Evolutionary conservation across 1,140 invertebrate species (phyloP).

Genomic region (Drosophila guanche): DNA sequence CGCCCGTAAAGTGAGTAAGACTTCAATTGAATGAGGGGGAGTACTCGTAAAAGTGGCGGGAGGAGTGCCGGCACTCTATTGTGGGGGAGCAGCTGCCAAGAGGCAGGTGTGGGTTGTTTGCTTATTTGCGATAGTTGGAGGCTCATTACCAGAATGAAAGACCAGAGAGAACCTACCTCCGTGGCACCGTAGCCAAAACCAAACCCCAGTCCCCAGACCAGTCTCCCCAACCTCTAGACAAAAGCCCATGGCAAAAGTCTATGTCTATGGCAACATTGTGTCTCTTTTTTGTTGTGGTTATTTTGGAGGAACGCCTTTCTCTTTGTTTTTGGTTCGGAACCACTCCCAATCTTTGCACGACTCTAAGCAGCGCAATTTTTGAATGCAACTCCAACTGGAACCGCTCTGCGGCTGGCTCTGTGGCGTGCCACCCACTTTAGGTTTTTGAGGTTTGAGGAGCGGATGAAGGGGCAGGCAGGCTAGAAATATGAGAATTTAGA

Average conservation of each 20-base stretch:
- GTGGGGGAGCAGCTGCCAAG: constrained; percentile 14
- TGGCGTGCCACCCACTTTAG: constrained; percentile 56
- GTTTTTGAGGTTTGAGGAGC: no score
- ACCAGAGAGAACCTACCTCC: constrained; percentile 16
- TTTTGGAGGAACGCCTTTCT: constrained; percentile 66
- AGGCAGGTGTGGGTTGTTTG: constrained; percentile 51
- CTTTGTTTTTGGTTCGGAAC: constrained; percentile 60
- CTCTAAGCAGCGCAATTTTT: constrained; percentile 58
- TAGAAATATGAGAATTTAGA: constrained; percentile 67
- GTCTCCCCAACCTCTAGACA: constrained; percentile 13
- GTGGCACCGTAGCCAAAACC: background rate
- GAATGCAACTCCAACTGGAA: constrained; percentile 33
- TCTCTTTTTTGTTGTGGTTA: constrained; percentile 23
- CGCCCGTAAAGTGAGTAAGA: constrained; percentile 23
- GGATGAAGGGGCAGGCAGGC: background rate
- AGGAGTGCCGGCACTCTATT: background rate
- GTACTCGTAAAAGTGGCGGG: constrained; percentile 37
- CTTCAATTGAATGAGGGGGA: constrained; percentile 40
- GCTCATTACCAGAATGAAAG: constrained; percentile 60
- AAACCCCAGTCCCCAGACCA: constrained; percentile 12
- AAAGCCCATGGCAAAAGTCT: constrained; percentile 6
- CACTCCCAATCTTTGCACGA: constrained; percentile 75
- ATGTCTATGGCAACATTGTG: constrained; percentile 27
- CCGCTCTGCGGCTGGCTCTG: background rate
- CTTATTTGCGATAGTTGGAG: constrained; percentile 67